A percentile compares a stretch with the other conserved stretches of the same genome.
phyloP scores from a whole-genome alignment of 1,140 invertebrate species.

The Caligus rogercresseyi region DNA sequence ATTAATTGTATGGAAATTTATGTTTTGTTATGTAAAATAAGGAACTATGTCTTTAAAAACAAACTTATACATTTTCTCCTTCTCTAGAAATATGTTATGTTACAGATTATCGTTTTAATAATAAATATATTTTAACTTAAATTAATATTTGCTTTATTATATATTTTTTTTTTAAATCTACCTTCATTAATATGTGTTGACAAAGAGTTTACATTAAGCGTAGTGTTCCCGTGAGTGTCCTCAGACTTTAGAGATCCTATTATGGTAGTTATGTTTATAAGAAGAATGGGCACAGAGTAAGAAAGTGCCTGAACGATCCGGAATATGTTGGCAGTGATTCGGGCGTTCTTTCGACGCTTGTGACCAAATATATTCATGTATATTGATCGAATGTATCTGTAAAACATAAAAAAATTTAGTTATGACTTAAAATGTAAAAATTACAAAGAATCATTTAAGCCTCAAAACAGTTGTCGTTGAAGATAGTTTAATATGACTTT shows the following conservation, averaged over 20 bases:
- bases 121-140: no score
- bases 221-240: neutral
- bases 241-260: neutral
- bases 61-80: no score
- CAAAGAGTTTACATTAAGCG: neutral
- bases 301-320: neutral
- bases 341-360: neutral
- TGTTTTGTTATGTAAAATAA: no score
- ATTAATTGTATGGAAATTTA: no score
- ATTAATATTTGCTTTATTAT: no score
- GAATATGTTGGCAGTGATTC: conserved; percentile 5
- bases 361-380: conserved; percentile 2
- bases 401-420: neutral
- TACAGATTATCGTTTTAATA: no score
- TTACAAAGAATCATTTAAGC: no score
- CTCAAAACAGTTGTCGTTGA: no score
- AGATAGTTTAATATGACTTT: no score
- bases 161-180: no score
- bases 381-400: conserved; percentile 10
- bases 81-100: no score
- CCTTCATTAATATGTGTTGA: neutral
- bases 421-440: neutral
- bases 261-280: conserved; percentile 7
- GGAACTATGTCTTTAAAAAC: no score
- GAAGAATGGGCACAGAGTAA: neutral